Percentiles rank a stretch among this genome's conserved stretches.
These are phyloP conservation scores for Calyptomena viridis DNA, from an alignment of 2,113 vertebrate genomes.

Conservation along the genomic window DNA sequence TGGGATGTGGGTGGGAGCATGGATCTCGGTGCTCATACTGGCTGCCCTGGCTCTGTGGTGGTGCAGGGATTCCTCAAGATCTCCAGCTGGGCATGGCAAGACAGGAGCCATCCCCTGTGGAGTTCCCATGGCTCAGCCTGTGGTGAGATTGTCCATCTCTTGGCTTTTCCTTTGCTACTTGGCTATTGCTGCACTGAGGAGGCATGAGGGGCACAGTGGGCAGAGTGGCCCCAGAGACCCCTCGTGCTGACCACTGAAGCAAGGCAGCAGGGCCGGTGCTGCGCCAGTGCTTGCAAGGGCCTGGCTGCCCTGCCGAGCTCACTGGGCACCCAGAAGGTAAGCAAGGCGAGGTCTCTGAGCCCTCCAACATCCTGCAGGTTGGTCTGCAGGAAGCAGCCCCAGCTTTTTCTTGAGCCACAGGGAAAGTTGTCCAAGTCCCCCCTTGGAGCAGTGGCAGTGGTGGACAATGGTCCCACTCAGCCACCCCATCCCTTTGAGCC, in stretches of 20 bases:
- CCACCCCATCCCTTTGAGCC: neutral
- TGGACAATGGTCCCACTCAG: neutral
- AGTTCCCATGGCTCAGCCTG: neutral
- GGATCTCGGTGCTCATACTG: neutral
- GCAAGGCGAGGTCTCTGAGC: neutral
- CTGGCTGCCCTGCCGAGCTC: neutral
- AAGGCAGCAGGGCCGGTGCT: neutral
- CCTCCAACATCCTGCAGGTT: accelerated
- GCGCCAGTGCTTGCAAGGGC: accelerated
- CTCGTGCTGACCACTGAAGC: neutral
- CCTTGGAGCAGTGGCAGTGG: neutral
- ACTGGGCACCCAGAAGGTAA: neutral
- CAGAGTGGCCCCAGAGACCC: neutral
- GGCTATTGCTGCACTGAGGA: neutral
- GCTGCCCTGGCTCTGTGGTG: neutral
- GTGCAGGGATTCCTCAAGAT: neutral
- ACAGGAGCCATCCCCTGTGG: neutral
- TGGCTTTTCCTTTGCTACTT: neutral
- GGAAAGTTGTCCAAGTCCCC: neutral
- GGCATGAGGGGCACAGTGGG: too few relatives aligned
- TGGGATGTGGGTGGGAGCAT: neutral
- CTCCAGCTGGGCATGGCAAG: neutral
- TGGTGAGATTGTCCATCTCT: neutral
- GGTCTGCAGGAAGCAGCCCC: neutral
- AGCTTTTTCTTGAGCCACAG: neutral